Base-by-base conservation (phyloP, 2,888 invertebrate species). In the Bembecia ichneumoniformis region DNA sequence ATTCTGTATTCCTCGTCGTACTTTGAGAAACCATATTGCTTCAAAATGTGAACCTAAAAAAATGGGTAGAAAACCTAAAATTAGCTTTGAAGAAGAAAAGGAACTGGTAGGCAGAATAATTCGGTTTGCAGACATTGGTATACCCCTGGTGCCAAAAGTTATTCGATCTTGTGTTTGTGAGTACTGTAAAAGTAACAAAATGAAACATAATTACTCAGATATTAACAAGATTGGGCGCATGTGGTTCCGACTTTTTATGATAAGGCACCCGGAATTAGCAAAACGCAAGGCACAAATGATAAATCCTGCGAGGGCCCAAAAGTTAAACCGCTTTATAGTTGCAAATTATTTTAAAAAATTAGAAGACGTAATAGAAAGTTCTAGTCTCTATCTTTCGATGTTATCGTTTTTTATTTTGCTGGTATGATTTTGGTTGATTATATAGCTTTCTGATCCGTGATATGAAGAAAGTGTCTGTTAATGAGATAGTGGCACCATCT, bases 71-170 rank as follows among this genome's bases (percentile, higher is more conserved):
- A 43, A 43, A n/a, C 43, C 43, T 43, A 43, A 10, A 10, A 43
- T 43, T 43, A n/a, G 7, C n/a, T 13, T 43, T 43, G 43, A 43
- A 43, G 43, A 55, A 50, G 54, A 55, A 50, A 11, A 36, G 13
- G 52, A 52, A 49, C 45, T 55, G 35, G 52, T 55, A 34, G 16
- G 35, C 28, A 47, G 55, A 35, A 52, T 55, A 20, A 46, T 43
- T 17, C 20, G 50, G 46, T 47, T 50, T 47, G 53, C 52, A 49
- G 35, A 46, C 11, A 47, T 51, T n/a, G 49, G 51, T 34, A 16
- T 51, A 35, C 54, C 49, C 4, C 11, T 49, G 14, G 46, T 49
- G 20, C 50, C 50, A 46, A 54, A 52, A 46, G 10, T 43, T 11
- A 50, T 50, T 17, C 43, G 47, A 43, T 43, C 43, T 43, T 43